These are phyloP conservation scores for Aselliscus stoliczkanus DNA, from an alignment of 2,797 vertebrate species.

Conservation along the genomic window DNA sequence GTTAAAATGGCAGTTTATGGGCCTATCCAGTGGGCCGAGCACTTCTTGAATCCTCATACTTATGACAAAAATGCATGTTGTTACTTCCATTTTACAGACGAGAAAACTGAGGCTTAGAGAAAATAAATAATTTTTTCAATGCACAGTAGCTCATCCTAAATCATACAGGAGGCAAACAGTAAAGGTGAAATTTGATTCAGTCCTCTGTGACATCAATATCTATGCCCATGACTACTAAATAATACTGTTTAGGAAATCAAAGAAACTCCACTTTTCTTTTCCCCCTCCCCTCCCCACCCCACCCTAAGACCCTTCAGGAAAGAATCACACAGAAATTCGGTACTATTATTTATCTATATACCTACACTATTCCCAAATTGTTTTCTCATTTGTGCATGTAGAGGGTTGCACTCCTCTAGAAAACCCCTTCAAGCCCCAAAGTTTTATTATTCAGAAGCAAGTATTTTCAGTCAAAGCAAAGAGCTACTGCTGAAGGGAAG, in stretches of 20 bases:
- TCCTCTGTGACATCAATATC: background rate
- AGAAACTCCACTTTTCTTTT: background rate
- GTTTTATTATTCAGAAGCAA: slow-evolving; percentile 46
- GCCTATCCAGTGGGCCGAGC: background rate
- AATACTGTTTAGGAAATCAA: background rate
- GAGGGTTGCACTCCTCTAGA: background rate
- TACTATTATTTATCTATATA: background rate
- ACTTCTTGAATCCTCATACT: background rate
- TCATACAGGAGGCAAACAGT: background rate
- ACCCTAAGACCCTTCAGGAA: background rate
- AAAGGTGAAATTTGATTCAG: background rate
- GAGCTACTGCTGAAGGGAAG: slow-evolving; percentile 53
- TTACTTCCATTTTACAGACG: background rate
- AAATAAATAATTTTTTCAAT: background rate
- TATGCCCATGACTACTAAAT: background rate
- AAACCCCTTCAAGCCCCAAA: background rate
- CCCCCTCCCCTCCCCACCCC: fast-evolving
- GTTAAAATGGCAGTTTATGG: background rate
- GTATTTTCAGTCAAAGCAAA: slow-evolving; percentile 36
- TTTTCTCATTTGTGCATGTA: background rate
- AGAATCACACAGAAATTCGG: background rate
- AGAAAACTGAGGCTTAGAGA: slow-evolving; percentile 8
- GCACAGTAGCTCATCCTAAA: background rate
- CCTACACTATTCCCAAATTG: background rate
- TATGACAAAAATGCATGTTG: background rate